Conservation (phyloP, 2,888 invertebrate genomes). For the Polietes domitor region DNA sequence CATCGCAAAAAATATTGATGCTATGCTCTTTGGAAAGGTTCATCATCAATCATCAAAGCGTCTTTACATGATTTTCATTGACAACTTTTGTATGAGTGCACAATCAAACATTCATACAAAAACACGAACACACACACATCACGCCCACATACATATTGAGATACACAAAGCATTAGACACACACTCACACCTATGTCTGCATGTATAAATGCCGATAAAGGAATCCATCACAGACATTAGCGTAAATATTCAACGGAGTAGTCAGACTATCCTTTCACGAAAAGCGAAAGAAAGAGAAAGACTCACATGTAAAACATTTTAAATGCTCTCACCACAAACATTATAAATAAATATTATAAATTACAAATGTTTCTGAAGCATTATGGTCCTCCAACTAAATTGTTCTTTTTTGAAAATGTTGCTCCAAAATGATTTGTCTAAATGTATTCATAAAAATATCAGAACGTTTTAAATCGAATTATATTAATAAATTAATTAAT, state of each 20-base stretch:
- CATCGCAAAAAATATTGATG: conserved; percentile 15
- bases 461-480: too few species aligned
- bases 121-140: not conserved
- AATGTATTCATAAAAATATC: too few species aligned
- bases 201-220: not conserved
- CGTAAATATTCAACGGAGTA: conserved; percentile 28
- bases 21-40: conserved; percentile 18
- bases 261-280: too few species aligned
- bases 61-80: conserved; percentile 55
- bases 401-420: too few species aligned
- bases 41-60: conserved; percentile 61
- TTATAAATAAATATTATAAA: too few species aligned
- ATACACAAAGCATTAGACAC: not conserved
- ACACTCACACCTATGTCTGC: not conserved
- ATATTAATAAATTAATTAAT: too few species aligned
- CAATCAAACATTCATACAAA: not conserved
- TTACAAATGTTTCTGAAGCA: too few species aligned
- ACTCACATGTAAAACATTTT: too few species aligned
- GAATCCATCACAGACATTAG: conserved; percentile 41
- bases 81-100: conserved; percentile 27
- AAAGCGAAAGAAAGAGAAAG: too few species aligned
- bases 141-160: not conserved
- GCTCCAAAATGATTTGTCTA: too few species aligned
- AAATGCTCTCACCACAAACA: too few species aligned
- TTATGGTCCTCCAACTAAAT: too few species aligned